Evolutionary conservation across 2,113 vertebrate genomes (phyloP).

Genomic region (Crotalus viridis): DNA sequence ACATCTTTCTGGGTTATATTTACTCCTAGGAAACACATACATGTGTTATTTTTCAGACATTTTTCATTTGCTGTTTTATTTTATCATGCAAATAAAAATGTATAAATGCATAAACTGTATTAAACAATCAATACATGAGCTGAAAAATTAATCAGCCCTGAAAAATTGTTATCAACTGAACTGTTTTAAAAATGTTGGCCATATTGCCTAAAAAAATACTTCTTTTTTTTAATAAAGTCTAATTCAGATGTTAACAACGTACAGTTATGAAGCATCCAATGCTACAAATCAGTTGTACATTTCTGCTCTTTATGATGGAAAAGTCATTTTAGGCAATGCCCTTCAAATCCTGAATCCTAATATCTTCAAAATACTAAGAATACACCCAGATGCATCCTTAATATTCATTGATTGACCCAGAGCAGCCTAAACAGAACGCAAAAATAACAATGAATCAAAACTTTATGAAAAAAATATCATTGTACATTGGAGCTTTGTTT

Average conservation of each 20-base stretch:
- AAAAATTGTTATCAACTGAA: neutral
- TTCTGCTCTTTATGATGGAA: neutral
- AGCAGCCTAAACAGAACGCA: neutral
- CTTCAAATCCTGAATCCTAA: neutral
- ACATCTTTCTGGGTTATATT: slow-evolving; percentile 11
- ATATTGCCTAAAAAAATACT: neutral
- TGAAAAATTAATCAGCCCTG: neutral
- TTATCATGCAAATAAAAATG: neutral
- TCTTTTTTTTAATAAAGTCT: neutral
- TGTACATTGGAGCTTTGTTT: neutral
- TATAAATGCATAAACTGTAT: neutral
- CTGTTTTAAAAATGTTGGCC: neutral
- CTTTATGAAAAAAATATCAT: neutral
- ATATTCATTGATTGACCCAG: neutral
- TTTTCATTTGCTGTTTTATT: neutral
- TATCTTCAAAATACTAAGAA: neutral
- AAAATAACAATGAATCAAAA: neutral
- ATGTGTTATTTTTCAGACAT: neutral
- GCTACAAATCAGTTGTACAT: neutral
- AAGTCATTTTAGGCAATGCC: neutral
- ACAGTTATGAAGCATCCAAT: neutral
- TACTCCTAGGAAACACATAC: slow-evolving; percentile 10
- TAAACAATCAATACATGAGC: neutral
- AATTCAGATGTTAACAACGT: neutral
- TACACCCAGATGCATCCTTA: neutral